A percentile compares a stretch with the other conserved stretches of the same genome.
These are phyloP conservation scores for Papilio protenor DNA, from an alignment of 2,888 invertebrate species.

Conservation along the genomic window DNA sequence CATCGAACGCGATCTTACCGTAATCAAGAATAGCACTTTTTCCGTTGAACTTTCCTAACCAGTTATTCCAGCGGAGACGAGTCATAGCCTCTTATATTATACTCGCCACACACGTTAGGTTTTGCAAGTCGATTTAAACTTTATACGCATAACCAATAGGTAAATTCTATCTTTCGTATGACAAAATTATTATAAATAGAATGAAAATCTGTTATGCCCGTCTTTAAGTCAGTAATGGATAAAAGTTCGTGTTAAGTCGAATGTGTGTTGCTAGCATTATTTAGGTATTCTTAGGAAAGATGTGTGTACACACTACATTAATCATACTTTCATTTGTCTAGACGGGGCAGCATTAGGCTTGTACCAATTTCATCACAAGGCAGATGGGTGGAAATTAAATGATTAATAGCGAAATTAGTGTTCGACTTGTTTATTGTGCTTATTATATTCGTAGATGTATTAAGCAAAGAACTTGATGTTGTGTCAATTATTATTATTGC, in stretches of 20 bases:
- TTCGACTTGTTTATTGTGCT: slow-evolving; percentile 19
- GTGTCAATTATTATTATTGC: neutral
- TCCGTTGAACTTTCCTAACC: slow-evolving; percentile 49
- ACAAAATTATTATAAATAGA: no score
- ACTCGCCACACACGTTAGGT: neutral
- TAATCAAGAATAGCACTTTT: slow-evolving; percentile 47
- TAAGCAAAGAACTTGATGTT: slow-evolving; percentile 29
- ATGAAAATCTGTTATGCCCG: no score
- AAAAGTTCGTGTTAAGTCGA: neutral
- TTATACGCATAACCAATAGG: neutral
- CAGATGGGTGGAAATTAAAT: slow-evolving; percentile 36
- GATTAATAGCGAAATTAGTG: slow-evolving; percentile 33
- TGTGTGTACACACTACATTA: slow-evolving; percentile 41
- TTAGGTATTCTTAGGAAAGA: slow-evolving; percentile 38
- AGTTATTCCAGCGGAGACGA: slow-evolving; percentile 44
- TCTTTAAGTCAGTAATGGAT: neutral
- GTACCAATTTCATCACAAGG: slow-evolving; percentile 36
- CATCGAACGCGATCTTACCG: neutral
- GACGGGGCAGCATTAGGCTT: slow-evolving; percentile 36
- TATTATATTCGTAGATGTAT: slow-evolving; percentile 19
- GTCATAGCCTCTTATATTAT: slow-evolving; percentile 39
- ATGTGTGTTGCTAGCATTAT: neutral
- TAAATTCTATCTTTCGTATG: no score
- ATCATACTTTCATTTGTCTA: slow-evolving; percentile 45
- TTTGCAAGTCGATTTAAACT: neutral